These are phyloP conservation scores for Yponomeuta malinellus DNA, from an alignment of 2,888 invertebrate genomes.

Conservation along the genomic window DNA sequence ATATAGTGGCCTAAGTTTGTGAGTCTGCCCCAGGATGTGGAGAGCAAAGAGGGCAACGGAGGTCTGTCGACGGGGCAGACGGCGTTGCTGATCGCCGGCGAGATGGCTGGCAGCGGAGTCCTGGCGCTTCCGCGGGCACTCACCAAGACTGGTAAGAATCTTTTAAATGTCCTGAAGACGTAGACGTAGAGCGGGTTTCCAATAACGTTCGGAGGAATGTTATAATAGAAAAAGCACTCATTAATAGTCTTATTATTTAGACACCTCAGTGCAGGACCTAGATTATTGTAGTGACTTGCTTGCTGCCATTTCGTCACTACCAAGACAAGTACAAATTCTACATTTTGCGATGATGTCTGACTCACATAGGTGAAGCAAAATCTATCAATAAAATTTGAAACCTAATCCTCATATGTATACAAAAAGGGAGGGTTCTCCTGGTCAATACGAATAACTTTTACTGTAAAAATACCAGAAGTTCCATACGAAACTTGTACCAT, in stretches of 20 bases:
- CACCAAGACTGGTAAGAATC: slow-evolving; percentile 75
- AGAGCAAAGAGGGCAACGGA: slow-evolving; percentile 23
- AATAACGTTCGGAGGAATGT: neutral
- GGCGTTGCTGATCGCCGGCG: slow-evolving; percentile 79
- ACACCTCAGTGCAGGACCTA: too few relatives aligned
- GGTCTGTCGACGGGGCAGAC: slow-evolving; percentile 62
- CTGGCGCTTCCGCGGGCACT: slow-evolving; percentile 80
- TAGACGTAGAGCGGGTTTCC: neutral
- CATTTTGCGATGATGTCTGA: too few relatives aligned
- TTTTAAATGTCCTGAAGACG: neutral
- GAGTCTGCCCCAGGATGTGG: slow-evolving; percentile 14
- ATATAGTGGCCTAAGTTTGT: neutral
- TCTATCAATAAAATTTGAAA: too few relatives aligned
- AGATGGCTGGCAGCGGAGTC: slow-evolving; percentile 84
- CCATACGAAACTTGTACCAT: too few relatives aligned
- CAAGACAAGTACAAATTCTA: too few relatives aligned
- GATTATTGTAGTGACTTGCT: too few relatives aligned
- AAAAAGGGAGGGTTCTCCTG: too few relatives aligned
- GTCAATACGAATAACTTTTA: too few relatives aligned
- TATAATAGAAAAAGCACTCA: neutral
- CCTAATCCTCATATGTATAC: too few relatives aligned
- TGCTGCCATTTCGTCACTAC: too few relatives aligned
- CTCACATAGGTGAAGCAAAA: too few relatives aligned
- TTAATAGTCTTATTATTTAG: neutral
- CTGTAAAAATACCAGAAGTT: too few relatives aligned